phyloP scores from a whole-genome alignment of 2,797 vertebrate species.

The Hydrolagus colliei region DNA sequence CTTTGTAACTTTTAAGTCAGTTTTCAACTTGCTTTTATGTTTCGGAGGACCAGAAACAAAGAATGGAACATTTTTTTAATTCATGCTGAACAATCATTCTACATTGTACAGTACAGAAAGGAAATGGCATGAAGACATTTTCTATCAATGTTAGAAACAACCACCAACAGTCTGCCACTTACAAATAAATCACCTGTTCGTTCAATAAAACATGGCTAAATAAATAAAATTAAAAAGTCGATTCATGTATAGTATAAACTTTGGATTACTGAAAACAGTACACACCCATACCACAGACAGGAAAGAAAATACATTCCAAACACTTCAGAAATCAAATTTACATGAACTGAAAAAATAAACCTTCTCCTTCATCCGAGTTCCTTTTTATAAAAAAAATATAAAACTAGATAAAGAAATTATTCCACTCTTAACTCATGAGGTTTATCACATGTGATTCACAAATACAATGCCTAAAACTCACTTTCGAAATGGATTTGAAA shows the following conservation, averaged over 20 bases:
- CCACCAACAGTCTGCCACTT: slow-evolving; percentile 11
- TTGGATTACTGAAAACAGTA: slow-evolving; percentile 20
- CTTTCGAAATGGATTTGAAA: not conserved
- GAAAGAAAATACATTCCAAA: not conserved
- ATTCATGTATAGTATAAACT: slow-evolving; percentile 7
- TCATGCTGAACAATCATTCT: slow-evolving; percentile 8
- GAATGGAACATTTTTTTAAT: not conserved
- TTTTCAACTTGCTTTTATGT: slow-evolving; percentile 21
- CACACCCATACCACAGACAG: slow-evolving; percentile 26
- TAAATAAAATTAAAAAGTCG: slow-evolving; percentile 15
- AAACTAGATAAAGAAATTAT: slow-evolving; percentile 30
- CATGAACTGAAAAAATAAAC: slow-evolving; percentile 31
- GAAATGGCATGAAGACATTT: slow-evolving; percentile 19
- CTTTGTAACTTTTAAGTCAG: not conserved
- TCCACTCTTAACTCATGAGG: slow-evolving; percentile 1
- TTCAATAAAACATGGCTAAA: slow-evolving; percentile 11
- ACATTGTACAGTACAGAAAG: not conserved
- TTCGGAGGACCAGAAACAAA: not conserved
- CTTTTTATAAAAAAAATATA: slow-evolving; percentile 29
- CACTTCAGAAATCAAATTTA: slow-evolving; percentile 14
- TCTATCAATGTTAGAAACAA: slow-evolving; percentile 27
- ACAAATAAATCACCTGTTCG: slow-evolving; percentile 21
- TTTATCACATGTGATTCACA: slow-evolving; percentile 10
- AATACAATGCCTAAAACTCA: slow-evolving; percentile 15
- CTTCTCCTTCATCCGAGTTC: slow-evolving; percentile 25